Percentiles rank a stretch among this genome's conserved stretches.
Conservation (phyloP, 2,888 invertebrate species). For the Oscheius sp. region DNA sequence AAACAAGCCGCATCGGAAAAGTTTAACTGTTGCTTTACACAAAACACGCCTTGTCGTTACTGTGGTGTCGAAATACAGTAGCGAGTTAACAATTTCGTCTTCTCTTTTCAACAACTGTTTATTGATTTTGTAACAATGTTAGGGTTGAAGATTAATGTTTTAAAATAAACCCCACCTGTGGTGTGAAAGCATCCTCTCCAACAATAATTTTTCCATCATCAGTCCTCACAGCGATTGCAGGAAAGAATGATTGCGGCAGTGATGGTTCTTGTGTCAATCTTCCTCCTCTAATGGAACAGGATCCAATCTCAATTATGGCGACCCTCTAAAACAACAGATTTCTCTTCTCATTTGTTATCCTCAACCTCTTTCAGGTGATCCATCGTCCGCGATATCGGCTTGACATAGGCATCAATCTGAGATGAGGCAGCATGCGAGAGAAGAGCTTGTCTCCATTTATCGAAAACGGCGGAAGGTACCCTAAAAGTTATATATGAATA, state of each 20-base stretch:
- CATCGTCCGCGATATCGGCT: slow-evolving; percentile 71
- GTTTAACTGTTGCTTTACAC: neutral
- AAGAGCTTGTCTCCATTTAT: slow-evolving; percentile 74
- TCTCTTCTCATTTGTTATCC: neutral
- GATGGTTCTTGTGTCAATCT: slow-evolving; percentile 72
- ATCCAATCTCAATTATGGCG: slow-evolving; percentile 76
- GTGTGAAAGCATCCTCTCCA: slow-evolving; percentile 61
- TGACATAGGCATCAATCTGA: slow-evolving; percentile 73
- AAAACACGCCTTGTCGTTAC: too few relatives aligned
- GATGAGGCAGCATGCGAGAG: slow-evolving; percentile 74
- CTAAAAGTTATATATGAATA: slow-evolving; percentile 32
- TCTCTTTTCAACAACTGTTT: too few relatives aligned
- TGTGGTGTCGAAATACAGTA: too few relatives aligned
- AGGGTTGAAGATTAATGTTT: neutral
- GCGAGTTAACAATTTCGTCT: too few relatives aligned
- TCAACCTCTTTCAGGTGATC: slow-evolving; percentile 59
- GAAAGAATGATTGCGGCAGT: slow-evolving; percentile 76
- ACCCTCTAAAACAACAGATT: slow-evolving; percentile 71
- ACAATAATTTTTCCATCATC: slow-evolving; percentile 57
- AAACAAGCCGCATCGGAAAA: neutral
- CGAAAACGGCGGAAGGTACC: slow-evolving; percentile 64
- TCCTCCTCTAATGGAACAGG: slow-evolving; percentile 75
- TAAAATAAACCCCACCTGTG: too few relatives aligned
- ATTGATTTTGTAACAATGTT: neutral
- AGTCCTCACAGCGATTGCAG: slow-evolving; percentile 71